phyloP scores from a whole-genome alignment of 2,888 invertebrate species.

The Chrysodeixis includens region DNA sequence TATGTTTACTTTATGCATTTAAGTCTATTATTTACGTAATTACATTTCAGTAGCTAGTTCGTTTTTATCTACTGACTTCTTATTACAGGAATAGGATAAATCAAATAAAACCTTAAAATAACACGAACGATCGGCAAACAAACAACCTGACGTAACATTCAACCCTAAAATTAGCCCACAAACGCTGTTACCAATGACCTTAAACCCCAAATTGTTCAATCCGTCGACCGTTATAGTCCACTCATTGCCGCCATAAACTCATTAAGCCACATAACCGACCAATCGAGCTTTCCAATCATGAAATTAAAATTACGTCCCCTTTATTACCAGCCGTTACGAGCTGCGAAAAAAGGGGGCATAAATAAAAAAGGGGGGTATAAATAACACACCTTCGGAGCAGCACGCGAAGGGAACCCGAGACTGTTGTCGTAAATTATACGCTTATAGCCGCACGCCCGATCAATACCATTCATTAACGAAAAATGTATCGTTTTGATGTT shows the following conservation, averaged over 20 bases:
- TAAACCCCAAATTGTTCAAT: slow-evolving; percentile 70
- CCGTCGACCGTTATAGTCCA: slow-evolving; percentile 80
- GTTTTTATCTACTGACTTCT: too few species aligned
- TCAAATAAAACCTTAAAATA: slow-evolving; percentile 7
- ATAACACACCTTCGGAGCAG: slow-evolving; percentile 87
- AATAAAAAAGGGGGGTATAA: slow-evolving; percentile 88
- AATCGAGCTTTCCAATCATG: slow-evolving; percentile 89
- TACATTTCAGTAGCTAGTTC: background rate
- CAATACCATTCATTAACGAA: slow-evolving; percentile 88
- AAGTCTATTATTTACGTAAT: too few species aligned
- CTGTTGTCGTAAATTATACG: slow-evolving; percentile 84
- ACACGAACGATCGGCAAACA: slow-evolving; percentile 16
- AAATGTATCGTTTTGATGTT: slow-evolving; percentile 79
- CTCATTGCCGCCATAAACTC: slow-evolving; percentile 85
- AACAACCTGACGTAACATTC: slow-evolving; percentile 42
- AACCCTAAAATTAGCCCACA: slow-evolving; percentile 50
- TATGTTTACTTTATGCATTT: too few species aligned
- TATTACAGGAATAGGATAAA: slow-evolving; percentile 9
- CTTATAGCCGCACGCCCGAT: slow-evolving; percentile 82
- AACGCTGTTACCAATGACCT: slow-evolving; percentile 61
- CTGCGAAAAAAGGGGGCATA: slow-evolving; percentile 89
- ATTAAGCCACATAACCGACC: slow-evolving; percentile 87
- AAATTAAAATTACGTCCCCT: slow-evolving; percentile 89
- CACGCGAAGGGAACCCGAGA: slow-evolving; percentile 81
- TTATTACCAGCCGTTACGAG: slow-evolving; percentile 87